Conservation (phyloP, 1,140 invertebrate genomes). For the Hyposmocoma kahamanoa region DNA sequence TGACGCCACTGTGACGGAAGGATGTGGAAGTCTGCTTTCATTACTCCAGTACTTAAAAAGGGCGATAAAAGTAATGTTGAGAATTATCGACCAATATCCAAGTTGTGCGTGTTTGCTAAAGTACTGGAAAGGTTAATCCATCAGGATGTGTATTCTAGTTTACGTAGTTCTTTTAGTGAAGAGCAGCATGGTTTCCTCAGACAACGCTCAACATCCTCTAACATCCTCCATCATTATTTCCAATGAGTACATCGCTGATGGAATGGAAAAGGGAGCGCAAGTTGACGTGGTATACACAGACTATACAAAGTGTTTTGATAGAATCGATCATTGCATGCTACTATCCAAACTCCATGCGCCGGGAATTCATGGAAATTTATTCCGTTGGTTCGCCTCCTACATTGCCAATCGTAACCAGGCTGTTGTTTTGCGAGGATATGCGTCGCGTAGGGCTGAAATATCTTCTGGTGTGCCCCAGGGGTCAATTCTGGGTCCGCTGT, state of each 20-base stretch:
- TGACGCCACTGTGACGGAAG: conserved; percentile 9
- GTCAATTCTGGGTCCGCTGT: conserved; percentile 3
- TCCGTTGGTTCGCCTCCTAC: conserved; percentile 26
- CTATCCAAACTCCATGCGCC: not conserved
- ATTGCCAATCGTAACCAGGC: conserved; percentile 19
- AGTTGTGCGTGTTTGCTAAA: conserved; percentile 25
- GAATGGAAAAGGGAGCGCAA: conserved; percentile 9
- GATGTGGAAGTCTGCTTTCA: conserved; percentile 26
- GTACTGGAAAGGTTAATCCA: conserved; percentile 19
- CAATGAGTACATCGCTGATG: not conserved
- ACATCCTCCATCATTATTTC: not conserved
- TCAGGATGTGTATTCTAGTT: conserved; percentile 10
- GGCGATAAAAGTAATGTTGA: conserved; percentile 12
- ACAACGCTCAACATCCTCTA: conserved; percentile 1
- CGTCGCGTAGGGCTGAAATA: not conserved
- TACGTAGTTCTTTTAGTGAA: conserved; percentile 8
- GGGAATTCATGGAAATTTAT: conserved; percentile 9
- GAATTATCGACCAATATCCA: conserved; percentile 24
- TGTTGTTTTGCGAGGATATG: conserved; percentile 18
- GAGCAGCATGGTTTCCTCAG: conserved; percentile 22
- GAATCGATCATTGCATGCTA: conserved; percentile 10
- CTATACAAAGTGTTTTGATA: conserved; percentile 29
- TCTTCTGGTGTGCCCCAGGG: conserved; percentile 9
- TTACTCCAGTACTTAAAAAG: conserved; percentile 23
- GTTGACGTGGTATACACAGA: conserved; percentile 29